Base-by-base conservation (phyloP, 2,113 vertebrate species). In the Dipodomys spectabilis region DNA sequence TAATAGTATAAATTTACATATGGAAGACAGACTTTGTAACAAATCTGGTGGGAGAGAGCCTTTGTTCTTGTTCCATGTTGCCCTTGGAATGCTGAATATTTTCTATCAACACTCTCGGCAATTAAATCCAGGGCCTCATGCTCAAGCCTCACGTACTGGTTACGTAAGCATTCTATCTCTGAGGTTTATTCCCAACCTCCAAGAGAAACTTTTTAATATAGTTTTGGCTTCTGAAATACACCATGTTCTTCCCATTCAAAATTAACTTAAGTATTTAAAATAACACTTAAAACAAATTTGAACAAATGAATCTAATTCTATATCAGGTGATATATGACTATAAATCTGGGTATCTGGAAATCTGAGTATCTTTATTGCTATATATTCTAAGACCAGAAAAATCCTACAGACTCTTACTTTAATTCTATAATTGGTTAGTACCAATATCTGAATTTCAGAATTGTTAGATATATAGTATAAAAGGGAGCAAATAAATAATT, bases 1-100 rank as follows among this genome's bases (percentile, higher is more conserved):
- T 79, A 79, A 35, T 83, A 67, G 72, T 89, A 72, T 81, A 95
- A 88, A 84, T 95, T 80, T 85, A 65, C 68, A 84, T 45, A 68
- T 30, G 53, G 23, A 68, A 67, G n/a, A 57, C 30, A 67, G 25
- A 32, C 30, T 44, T 86, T n/a, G 74, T 69, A 20, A 79, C 19
- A 78, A 77, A 18, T 90, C 62, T 83, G 4, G 82, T 83, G 35
- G 25, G 35, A 93, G 18, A 12, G 49, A 49, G 49, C 1, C 45
- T 93, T 95, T 73, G 9, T 39, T 94, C 19, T 74, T 23, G 25
- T 22, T 65, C 49, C 30, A 23, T 16, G 23, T 27, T 23, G 35
- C 23, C 16, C 32, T 60, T 73, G 35, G 30, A 84, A 53, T 69
- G 25, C 2, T 49, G 53, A 67, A 12, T 25, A 0, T 75, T 57